Evolutionary conservation across 2,797 vertebrate species (phyloP), one percentile per base, ranked within the genome.

Genomic region (Betta splendens): DNA sequence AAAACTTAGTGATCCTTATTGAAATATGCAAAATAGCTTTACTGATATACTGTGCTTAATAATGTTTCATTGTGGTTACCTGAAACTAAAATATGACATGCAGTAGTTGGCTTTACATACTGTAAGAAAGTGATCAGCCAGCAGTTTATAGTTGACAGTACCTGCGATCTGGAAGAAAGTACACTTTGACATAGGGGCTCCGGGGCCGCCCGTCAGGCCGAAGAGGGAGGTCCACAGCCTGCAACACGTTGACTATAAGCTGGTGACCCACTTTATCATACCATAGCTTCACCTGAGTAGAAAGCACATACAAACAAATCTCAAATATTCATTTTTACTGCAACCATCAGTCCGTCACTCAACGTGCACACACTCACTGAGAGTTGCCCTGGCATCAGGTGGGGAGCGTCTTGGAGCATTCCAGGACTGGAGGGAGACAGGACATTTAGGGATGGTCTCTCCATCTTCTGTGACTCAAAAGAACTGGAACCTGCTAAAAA

Each of bases 391-490:
- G 98, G 96, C 85, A 99, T 91, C 33, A 95, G 91, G 85, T 98
- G 98, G 9, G 96, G 95, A 57, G 95, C 94, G 54, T 98, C 95
- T 81, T 92, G 92, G 53, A 96, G 92, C 72, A 95, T 93, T 90
- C 95, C 94, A 42, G 95, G 95, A 85, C 96, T 98, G 72, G 96
- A 95, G 7, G 98, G 97, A 89, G 97, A 98, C 87, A 97, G 94
- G 85, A 98, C 93, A 84, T 96, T 97, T 93, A 98, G 95, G 69
- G 96, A 95, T 58, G 97, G 97, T 68, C 96, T 92, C 86, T 99
- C 98, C 96, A 98, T 96, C 92, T 99, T 98, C 92, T 97, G 98
- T 85, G 97, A 99, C 90, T 99, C 98, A 91, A 98, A 99, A 81
- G 98, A 98, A 92, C 96, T 98, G 76, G 97, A 99, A 94, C 97